Evolutionary conservation across 2,888 invertebrate species (phyloP), one percentile per base, ranked within the genome.

Genomic region (Thumatha senex): DNA sequence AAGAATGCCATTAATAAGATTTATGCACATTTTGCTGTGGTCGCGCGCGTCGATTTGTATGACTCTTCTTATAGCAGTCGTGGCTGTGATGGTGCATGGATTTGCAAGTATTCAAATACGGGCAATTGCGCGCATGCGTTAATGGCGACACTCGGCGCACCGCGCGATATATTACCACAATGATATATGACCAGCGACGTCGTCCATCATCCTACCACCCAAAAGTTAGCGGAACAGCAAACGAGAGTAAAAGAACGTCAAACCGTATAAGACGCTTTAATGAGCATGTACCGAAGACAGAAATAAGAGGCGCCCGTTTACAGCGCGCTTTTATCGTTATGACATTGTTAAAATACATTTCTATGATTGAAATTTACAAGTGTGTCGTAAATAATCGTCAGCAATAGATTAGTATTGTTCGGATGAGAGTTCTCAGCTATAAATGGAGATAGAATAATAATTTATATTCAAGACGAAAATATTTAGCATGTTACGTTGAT

Each of bases 121-220:
- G 79, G 79, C 86, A 80, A 87, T 89, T 86, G 86, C 85, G 72
- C 80, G 82, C 84, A 81, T 81, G 89, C 89, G 90, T 85, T 89
- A 90, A 90, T 89, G 89, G 89, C 87, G 89, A 90, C 90, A 89
- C 87, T 90, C 90, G 81, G 67, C 90, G 87, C 84, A 89, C 84
- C 68, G 74, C 72, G 81, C 84, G 82, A 89, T 89, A 89, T 90
- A 90, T 88, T 87, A 83, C 88, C 72, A 75, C 84, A 86, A 87
- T 91, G 90, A 91, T 91, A 89, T 90, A 91, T 84, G 82, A 75
- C 82, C 87, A 82, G 77, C 79, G 83, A 78, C 82, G 77, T 87
- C 90, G 86, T 90, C 72, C 87, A 89, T 90, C 89, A 89, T 88
- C 74, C 89, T 86, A 90, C 90, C 89, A 89, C 90, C 90, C 90